phyloP scores from a whole-genome alignment of 1,140 invertebrate species.

The Zaprionus capensis region DNA sequence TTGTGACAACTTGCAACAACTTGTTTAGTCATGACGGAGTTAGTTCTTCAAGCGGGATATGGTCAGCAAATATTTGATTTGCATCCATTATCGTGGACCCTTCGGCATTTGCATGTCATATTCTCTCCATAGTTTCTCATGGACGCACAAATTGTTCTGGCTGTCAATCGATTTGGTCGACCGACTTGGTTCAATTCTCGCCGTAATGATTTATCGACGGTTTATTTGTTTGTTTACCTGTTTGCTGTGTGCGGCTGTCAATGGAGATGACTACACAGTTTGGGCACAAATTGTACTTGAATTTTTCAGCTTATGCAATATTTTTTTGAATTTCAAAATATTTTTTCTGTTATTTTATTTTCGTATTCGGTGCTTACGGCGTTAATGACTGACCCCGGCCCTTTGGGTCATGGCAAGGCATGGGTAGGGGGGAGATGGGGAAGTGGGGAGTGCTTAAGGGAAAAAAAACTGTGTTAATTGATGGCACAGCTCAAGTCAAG shows the following conservation, averaged over 20 bases:
- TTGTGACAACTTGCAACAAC: neutral
- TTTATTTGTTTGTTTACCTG: constrained; percentile 31
- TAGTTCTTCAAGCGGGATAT: neutral
- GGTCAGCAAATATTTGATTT: neutral
- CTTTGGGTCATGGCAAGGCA: constrained; percentile 55
- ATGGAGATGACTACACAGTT: constrained; percentile 49
- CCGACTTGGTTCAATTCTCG: neutral
- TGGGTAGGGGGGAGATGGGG: neutral
- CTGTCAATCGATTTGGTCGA: neutral
- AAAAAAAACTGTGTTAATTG: constrained; percentile 44
- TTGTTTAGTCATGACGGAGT: neutral
- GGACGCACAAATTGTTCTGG: neutral
- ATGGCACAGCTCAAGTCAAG: constrained; percentile 13
- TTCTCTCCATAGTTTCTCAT: neutral
- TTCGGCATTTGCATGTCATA: neutral
- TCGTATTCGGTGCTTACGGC: neutral
- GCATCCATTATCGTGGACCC: neutral
- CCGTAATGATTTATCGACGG: constrained; percentile 53
- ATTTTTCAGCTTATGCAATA: constrained; percentile 21
- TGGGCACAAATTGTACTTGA: constrained; percentile 19
- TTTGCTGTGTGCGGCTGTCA: constrained; percentile 16
- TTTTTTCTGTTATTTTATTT: neutral
- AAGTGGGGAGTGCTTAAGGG: no score
- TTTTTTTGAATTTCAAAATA: constrained; percentile 23
- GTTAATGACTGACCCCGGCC: constrained; percentile 38